Base-by-base conservation (phyloP, 2,797 vertebrate genomes). In the Hipposideros larvatus region DNA sequence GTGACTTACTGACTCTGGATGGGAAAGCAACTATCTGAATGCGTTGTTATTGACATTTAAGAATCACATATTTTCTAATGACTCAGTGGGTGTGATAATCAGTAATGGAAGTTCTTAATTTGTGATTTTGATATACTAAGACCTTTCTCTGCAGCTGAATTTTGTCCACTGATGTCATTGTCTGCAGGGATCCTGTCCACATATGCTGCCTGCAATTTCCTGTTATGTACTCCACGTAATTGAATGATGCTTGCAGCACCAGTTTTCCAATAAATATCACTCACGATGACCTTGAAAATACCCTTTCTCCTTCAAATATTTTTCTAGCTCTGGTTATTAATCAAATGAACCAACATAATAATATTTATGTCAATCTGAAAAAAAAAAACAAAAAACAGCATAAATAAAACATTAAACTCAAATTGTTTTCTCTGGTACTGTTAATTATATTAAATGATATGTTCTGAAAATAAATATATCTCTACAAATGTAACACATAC, bases 261-360 rank as follows among this genome's bases (percentile, higher is more conserved):
- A 22, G 43, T 65, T 91, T 91, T 89, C 82, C 59, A 75, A 75
- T 88, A 89, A 90, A 51, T 83, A 92, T 87, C 78, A 86, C 63
- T 94, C 71, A 73, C 9, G 24, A 15, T 74, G 88, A 96, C 95
- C 88, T 96, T 97, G 78, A 87, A 91, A 96, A 91, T 70, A 84
- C 21, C 68, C n/a, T 92, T 71, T 79, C 63, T 84, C 61, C 37
- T 90, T 94, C 83, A 93, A 73, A 80, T 46, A 26, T 59, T 92
- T 85, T 75, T 37, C 21, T 66, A 91, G 34, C 13, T 11, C 59
- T 80, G 28, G 43, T 59, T 78, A 82, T 93, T 91, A 55, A 92
- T 91, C 86, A 93, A 89, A 80, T 51, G 15, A 77, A 78, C 24
- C 66, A 80, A 51, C 13, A 66, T 79, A 85, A 73, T 82, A 48